Evolutionary conservation across 1,140 invertebrate genomes (phyloP), one percentile per base, ranked within the genome.

Genomic region (Hydropsyche tenuis): DNA sequence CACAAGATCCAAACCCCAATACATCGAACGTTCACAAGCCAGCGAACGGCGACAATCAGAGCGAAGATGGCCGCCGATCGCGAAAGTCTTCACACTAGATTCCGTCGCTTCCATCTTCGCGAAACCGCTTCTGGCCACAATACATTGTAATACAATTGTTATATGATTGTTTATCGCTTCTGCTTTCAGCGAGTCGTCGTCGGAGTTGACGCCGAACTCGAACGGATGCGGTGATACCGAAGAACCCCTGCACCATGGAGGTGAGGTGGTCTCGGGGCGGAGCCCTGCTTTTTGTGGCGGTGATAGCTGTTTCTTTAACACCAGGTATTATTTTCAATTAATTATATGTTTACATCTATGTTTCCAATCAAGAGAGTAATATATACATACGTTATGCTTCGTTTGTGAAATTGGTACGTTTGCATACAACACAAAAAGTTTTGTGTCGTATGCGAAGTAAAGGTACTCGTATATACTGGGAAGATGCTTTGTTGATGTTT

Each of bases 231-330:
- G 68, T 70, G 68, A 70, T 27, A 14, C 23, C 11, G 68, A n/a
- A 27, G 48, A n/a, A 70, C 9, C 45, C 18, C 7, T 22, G 22
- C 3, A 37, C 18, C 9, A 70, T 70, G 68, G 68, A 70, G 68
- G 68, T 53, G 46, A 70, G 68, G 48, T 70, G 48, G 48, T 70
- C 68, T 12, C 37, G 46, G 68, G 12, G 12, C n/a, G 46, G 68
- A 70, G 25, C 48, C 68, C 68, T 70, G 51, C 68, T 70, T 37
- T 46, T 70, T 56, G 68, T 48, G 56, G 48, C 16, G 68, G 68
- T 56, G 48, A 70, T 27, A 27, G 27, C 68, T 5, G 12, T 23
- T 12, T 60, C 4, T 20, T 23, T 60, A 2, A 60, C 56, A 25
- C 56, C 56, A 60, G 56, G 56, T 60, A 60, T 22, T 37, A 37